Percentiles rank a stretch among this genome's conserved stretches.
These are phyloP conservation scores for Clusia tigrina DNA, from an alignment of 2,888 invertebrate species.

Conservation along the genomic window DNA sequence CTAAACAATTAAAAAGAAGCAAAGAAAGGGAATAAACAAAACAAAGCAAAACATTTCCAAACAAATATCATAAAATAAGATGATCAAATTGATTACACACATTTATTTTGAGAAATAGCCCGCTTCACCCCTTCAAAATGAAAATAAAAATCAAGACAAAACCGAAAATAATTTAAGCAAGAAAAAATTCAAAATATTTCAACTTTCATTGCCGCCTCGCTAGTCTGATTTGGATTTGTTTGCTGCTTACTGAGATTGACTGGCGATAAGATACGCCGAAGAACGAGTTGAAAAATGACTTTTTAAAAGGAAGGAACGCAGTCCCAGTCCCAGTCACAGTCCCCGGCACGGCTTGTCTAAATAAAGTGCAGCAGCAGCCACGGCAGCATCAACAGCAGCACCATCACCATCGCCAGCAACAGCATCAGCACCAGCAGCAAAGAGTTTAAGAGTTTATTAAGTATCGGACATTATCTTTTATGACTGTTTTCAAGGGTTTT, in stretches of 20 bases:
- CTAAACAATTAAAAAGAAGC: background rate
- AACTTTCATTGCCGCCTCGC: background rate
- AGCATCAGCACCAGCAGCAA: too few species aligned
- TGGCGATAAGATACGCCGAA: constrained; percentile 14
- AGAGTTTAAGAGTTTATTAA: constrained; percentile 20
- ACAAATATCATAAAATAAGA: constrained; percentile 30
- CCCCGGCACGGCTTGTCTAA: background rate
- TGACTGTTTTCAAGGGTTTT: constrained; percentile 10
- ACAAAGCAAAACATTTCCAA: constrained; percentile 9
- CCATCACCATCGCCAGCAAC: too few species aligned
- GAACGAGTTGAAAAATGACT: constrained; percentile 18
- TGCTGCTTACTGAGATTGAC: background rate
- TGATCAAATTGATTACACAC: constrained; percentile 56
- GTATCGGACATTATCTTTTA: constrained; percentile 17
- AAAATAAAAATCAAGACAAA: constrained; percentile 4
- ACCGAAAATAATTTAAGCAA: constrained; percentile 4
- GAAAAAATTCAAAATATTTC: background rate
- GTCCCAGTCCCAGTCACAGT: background rate
- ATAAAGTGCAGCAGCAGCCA: too few species aligned
- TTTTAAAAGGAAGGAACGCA: background rate
- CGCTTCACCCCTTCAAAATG: too few species aligned
- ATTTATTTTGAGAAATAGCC: constrained; percentile 43
- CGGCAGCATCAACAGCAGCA: too few species aligned
- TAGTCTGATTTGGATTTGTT: background rate
- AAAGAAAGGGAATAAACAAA: background rate